Evolutionary conservation across 2,113 vertebrate genomes (phyloP).

Genomic region (Erythrocercus mccallii): DNA sequence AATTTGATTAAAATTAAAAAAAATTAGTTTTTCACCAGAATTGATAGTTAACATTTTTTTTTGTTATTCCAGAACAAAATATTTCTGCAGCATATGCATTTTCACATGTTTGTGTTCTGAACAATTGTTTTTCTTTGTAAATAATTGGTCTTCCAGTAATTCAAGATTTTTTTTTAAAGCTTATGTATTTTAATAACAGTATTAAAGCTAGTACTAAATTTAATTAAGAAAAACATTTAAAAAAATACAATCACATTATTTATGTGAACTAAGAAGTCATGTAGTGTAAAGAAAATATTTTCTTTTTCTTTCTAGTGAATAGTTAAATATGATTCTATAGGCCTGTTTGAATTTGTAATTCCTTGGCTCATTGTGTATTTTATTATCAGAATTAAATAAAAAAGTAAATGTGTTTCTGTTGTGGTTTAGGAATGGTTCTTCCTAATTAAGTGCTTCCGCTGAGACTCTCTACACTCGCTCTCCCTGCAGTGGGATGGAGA

Average conservation of each 20-base stretch:
- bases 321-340: neutral
- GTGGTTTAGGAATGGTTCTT: neutral
- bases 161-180: neutral
- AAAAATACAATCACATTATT: neutral
- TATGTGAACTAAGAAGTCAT: neutral
- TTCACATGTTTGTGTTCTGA: neutral
- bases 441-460: neutral
- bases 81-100: neutral
- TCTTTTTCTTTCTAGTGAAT: neutral
- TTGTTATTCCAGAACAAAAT: neutral
- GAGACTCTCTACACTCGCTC: neutral
- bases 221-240: neutral
- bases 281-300: neutral
- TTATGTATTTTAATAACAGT: neutral
- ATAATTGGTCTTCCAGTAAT: neutral
- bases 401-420: neutral
- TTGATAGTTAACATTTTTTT: neutral
- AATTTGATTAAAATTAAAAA: neutral
- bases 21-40: neutral
- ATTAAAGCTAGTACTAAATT: neutral
- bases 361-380: neutral
- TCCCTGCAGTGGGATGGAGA: neutral
- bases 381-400: neutral
- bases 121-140: neutral
- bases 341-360: neutral